Base-by-base conservation (phyloP, 1,140 invertebrate species). In the Battus philenor region DNA sequence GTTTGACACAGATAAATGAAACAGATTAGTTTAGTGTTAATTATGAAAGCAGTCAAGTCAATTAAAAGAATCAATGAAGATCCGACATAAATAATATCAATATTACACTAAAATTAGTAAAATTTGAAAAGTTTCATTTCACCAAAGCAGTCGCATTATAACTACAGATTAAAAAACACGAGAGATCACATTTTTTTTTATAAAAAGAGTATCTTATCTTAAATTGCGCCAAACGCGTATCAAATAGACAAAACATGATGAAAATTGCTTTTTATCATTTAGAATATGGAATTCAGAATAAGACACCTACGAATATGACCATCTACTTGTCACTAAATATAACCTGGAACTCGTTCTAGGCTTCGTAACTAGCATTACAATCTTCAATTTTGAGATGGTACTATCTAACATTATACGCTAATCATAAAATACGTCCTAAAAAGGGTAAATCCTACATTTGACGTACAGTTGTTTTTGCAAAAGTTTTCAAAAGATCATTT, bases 181-280 rank as follows among this genome's bases (percentile, higher is more conserved):
- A 74, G 68, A 75, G 77, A 81, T 81, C 74, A 81, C 74, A 81
- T 71, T 72, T 69, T 61, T 55, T 56, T 45, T 61, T 29, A 29
- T 29, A 41, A 64, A 49, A 59, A 50, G 54, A 61, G 29, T 52
- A 49, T 44, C 24, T 51, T 58, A 67, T 33, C 44, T 49, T 50
- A 57, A 58, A 52, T 53, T 44, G 38, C 53, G 41, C 46, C 43
- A 45, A 49, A 52, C 31, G 27, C 38, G 36, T 26, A 43, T 51
- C 18, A 30, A 49, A 49, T 51, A 57, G 44, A 50, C 12, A 50
- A 59, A 48, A 59, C 39, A 26, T 50, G 32, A n/a, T 44, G 60
- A 44, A 54, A 58, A 75, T 75, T 72, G 68, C 74, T 73, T 75
- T 56, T 65, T 51, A 34, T 57, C 59, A 68, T 68, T 77, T 77